These are phyloP conservation scores for Telmatherina bonti DNA, from an alignment of 2,797 vertebrate genomes.

Conservation along the genomic window DNA sequence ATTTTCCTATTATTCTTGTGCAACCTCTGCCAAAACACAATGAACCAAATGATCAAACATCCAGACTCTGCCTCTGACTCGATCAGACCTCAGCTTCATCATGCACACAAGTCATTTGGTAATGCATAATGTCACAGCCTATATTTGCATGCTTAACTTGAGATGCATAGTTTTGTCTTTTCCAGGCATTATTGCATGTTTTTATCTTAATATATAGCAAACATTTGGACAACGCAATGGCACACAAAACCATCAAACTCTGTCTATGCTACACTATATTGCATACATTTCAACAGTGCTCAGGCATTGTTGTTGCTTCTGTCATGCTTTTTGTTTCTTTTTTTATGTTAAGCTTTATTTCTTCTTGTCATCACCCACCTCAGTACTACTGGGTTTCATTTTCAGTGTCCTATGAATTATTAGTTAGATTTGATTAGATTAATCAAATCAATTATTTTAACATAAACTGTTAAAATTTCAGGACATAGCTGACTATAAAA, in stretches of 20 bases:
- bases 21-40: background rate
- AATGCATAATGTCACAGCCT: background rate
- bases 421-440: no score
- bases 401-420: no score
- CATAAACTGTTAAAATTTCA: no score
- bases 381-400: no score
- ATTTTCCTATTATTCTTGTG: constrained; percentile 2
- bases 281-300: no score
- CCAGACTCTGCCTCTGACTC: background rate
- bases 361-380: no score
- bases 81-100: background rate
- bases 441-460: no score
- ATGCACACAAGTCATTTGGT: background rate
- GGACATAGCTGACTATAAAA: no score
- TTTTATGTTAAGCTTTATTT: no score
- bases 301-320: no score
- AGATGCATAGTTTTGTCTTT: no score
- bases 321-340: no score
- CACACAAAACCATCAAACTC: background rate
- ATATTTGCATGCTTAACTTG: background rate
- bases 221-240: background rate
- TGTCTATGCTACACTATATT: background rate
- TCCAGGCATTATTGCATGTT: background rate
- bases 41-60: background rate
- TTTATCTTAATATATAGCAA: background rate